Conservation (phyloP, 1,140 invertebrate genomes). For the Anastrepha obliqua region DNA sequence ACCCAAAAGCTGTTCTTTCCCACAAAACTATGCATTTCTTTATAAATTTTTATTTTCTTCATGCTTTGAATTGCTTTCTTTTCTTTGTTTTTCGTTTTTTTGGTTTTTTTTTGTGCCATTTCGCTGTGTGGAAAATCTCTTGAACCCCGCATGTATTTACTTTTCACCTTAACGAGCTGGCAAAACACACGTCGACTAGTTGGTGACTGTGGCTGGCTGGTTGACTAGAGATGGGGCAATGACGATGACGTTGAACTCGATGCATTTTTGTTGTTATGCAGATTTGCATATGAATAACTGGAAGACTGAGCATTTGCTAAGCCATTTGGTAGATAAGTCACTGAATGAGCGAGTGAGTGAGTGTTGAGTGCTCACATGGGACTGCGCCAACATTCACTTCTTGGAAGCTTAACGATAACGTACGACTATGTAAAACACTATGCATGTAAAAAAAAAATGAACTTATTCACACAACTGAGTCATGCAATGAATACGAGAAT, state of each 20-base stretch:
- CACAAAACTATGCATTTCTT: constrained; percentile 17
- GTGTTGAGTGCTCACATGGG: constrained; percentile 6
- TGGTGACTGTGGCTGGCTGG: neutral
- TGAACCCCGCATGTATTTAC: constrained; percentile 38
- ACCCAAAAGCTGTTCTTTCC: constrained; percentile 39
- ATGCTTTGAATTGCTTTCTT: constrained; percentile 15
- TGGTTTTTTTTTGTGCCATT: neutral
- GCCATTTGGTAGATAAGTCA: neutral
- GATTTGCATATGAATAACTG: constrained; percentile 42
- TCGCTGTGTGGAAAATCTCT: constrained; percentile 30
- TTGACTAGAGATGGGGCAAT: neutral
- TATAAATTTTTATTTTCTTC: neutral
- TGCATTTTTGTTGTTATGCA: constrained; percentile 24
- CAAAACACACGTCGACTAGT: neutral
- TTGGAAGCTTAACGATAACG: constrained; percentile 46
- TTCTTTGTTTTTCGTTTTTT: neutral
- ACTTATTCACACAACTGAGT: constrained; percentile 37
- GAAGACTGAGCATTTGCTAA: constrained; percentile 1
- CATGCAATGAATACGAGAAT: constrained; percentile 26
- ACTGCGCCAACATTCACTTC: constrained; percentile 35
- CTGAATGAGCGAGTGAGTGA: neutral
- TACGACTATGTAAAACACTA: neutral
- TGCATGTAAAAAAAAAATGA: constrained; percentile 1
- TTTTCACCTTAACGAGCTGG: constrained; percentile 49
- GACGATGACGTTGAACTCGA: constrained; percentile 34